Evolutionary conservation across 2,888 invertebrate genomes (phyloP), one percentile per base, ranked within the genome.

Genomic region (Eurytoma californica): DNA sequence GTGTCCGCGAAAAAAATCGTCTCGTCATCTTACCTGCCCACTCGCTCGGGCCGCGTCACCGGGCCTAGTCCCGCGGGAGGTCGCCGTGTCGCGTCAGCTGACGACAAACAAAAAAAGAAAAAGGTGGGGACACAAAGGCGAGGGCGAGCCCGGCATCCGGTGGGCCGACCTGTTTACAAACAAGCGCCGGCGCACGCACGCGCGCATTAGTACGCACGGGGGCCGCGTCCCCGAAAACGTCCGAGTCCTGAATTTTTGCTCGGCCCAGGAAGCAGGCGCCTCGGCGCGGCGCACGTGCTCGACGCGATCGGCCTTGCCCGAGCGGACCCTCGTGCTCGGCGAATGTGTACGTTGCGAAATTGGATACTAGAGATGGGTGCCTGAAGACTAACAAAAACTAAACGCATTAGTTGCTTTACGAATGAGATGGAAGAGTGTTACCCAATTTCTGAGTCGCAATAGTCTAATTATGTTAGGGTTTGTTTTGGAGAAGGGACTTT

Each of bases 131-230:
- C 39, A 39, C 16, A 47, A n/a, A 18, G 16, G 58, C 47, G 58
- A 5, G 16, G 47, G 18, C n/a, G 51, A 51, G 18, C 20, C 53
- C 65, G 20, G 14, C 14, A 58, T 24, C 47, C 73, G 14, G 28
- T 30, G 55, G 49, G 49, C 30, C 49, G 70, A 24, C 57, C 77
- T 70, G 77, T 70, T 77, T 77, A 70, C 77, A 65, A 70, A 77
- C 75, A 75, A 67, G 49, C 57, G 28, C 13, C n/a, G 12, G 16
- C 51, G 3, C 3, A 16, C 55, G 24, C 49, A 24, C 30, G n/a
- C 47, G 63, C 68, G 57, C 68, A 68, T 68, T 68, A 57, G 68
- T 68, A 68, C 57, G 53, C 53, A 68, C 67, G 30, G 53, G 57
- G 39, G 18, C 47, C 18, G 20, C 5, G 65, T 73, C 24, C 68